These are phyloP conservation scores for Calliopsis andreniformis DNA, from an alignment of 1,140 invertebrate genomes.

Conservation along the genomic window DNA sequence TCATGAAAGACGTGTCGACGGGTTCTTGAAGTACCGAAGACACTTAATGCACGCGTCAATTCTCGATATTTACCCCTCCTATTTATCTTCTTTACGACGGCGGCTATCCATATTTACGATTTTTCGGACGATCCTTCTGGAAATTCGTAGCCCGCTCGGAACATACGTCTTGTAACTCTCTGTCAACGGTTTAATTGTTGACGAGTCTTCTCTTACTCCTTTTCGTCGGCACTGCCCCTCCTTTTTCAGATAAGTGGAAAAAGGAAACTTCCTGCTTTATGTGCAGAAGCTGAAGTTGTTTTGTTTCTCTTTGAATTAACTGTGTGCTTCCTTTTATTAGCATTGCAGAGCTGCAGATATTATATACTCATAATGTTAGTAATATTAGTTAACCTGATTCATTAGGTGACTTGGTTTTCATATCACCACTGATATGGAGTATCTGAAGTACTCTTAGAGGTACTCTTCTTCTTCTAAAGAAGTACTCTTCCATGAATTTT, in stretches of 20 bases:
- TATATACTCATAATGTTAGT: not conserved
- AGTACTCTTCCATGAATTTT: no score
- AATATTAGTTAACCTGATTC: no score
- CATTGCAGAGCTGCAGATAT: not conserved
- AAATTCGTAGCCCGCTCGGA: conserved; percentile 19
- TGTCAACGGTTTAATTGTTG: conserved; percentile 38
- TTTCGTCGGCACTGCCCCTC: not conserved
- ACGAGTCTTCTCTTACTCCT: conserved; percentile 3
- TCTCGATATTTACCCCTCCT: conserved; percentile 40
- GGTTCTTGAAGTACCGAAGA: conserved; percentile 27
- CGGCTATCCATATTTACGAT: conserved; percentile 57
- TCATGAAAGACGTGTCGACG: conserved; percentile 3
- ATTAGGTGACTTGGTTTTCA: no score
- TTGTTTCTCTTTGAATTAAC: no score
- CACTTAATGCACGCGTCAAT: conserved; percentile 58
- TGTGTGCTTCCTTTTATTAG: not conserved
- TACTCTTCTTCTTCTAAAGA: no score
- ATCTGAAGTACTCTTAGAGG: no score
- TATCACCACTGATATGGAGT: no score
- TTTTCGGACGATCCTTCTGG: conserved; percentile 38
- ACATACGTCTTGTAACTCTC: not conserved
- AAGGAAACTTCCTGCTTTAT: conserved; percentile 9
- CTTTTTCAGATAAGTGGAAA: not conserved
- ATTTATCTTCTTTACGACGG: conserved; percentile 59
- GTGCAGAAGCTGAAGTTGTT: conserved; percentile 1